Evolutionary conservation across 2,797 vertebrate genomes (phyloP), one percentile per base, ranked within the genome.

Genomic region (Lacerta bilineata): DNA sequence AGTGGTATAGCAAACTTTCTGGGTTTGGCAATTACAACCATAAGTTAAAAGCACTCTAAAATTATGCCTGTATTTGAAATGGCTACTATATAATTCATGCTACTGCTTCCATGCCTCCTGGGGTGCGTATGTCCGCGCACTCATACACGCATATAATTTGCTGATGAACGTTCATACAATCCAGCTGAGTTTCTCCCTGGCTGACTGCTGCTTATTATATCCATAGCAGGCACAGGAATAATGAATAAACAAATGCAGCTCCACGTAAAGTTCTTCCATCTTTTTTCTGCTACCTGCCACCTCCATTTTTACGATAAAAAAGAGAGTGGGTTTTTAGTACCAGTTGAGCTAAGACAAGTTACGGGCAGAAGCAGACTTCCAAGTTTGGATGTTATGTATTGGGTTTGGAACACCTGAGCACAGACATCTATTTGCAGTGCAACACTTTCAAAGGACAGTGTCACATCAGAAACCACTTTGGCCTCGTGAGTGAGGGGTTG

Each of bases 21-120:
- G 82, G 86, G 82, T 75, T 93, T 83, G 89, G 71, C 92, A 94
- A 66, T 95, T 93, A 94, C 50, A 95, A 85, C 90, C 76, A 50
- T 93, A 77, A 85, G 94, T 93, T 94, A 92, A 93, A 81, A 89
- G 71, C 68, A 87, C 77, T 25, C 89, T 85, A 90, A 0, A 92
- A 86, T 93, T 90, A 94, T 94, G 94, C 90, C 41, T 27, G 18
- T 69, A 66, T 93, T 92, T 90, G 8, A 84, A 79, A 84, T 90
- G 90, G 88, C 92, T 94, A 87, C 64, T 20, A 61, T 79, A 90
- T 88, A 94, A 93, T 90, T 91, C 84, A 90, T 93, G 83, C 43
- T 83, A n/a, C 50, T 92, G 90, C 76, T 4, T 4, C 86, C 20
- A 77, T 87, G 88, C 86, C 90, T 92, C 88, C 0, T 0, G 69